A percentile compares a stretch with the other conserved stretches of the same genome.
phyloP scores from a whole-genome alignment of 1,140 invertebrate genomes.

The Papilio aristodemus region DNA sequence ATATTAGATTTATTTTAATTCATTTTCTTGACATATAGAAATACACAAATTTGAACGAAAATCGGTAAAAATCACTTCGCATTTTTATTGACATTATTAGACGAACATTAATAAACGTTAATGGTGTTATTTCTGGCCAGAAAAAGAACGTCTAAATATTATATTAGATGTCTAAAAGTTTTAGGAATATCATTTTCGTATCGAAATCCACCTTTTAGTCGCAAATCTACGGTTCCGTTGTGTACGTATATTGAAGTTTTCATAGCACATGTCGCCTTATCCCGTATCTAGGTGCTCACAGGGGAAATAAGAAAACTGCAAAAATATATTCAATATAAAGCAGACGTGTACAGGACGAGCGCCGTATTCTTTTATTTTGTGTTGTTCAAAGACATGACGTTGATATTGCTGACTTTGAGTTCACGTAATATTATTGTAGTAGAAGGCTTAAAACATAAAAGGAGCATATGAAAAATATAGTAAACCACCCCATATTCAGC shows the following conservation, averaged over 20 bases:
- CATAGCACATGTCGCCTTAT: constrained; percentile 17
- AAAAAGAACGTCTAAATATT: not conserved
- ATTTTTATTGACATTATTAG: too few species aligned
- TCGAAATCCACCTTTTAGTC: not conserved
- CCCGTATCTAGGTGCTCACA: constrained; percentile 26
- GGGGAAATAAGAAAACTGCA: constrained; percentile 23
- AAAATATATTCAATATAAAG: constrained; percentile 29
- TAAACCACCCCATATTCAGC: too few species aligned
- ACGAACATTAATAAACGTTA: not conserved
- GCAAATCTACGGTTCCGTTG: constrained; percentile 2
- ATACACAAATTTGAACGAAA: too few species aligned
- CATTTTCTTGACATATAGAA: too few species aligned
- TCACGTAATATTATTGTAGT: not conserved
- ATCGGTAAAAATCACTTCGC: too few species aligned
- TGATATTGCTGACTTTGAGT: not conserved
- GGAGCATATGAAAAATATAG: too few species aligned
- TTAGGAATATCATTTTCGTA: not conserved
- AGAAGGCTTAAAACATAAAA: too few species aligned
- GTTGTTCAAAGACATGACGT: constrained; percentile 6
- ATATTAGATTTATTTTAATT: too few species aligned
- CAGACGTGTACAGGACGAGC: not conserved
- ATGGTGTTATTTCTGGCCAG: not conserved
- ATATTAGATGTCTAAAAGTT: not conserved
- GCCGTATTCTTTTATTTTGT: constrained; percentile 14
- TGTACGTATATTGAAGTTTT: constrained; percentile 27